Percentiles rank a stretch among this genome's conserved stretches.
phyloP scores from a whole-genome alignment of 2,888 invertebrate species.

The Galerucella calmariensis region DNA sequence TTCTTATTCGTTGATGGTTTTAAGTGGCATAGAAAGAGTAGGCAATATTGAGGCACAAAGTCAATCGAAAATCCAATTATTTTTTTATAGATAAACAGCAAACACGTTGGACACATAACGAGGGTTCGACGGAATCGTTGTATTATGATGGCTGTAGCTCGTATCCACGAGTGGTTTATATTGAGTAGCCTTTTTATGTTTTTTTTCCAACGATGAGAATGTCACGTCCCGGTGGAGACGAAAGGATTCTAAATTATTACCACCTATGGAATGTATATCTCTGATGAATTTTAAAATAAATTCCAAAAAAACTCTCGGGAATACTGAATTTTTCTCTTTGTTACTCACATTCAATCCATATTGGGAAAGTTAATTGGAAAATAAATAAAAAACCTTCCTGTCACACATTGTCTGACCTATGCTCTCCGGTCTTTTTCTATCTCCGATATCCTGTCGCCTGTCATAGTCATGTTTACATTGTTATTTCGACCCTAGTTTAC shows the following conservation, averaged over 20 bases:
- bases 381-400: no score
- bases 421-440: no score
- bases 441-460: background rate
- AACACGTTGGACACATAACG: constrained; percentile 16
- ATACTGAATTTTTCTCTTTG: no score
- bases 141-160: constrained; percentile 25
- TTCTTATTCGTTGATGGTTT: constrained; percentile 5
- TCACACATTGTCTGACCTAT: no score
- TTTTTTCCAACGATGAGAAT: constrained; percentile 20
- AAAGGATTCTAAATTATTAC: constrained; percentile 24
- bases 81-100: constrained; percentile 40
- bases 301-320: background rate
- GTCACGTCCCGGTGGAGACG: constrained; percentile 28
- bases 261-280: constrained; percentile 24
- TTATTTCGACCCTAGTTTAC: background rate
- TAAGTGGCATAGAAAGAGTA: constrained; percentile 30
- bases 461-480: background rate
- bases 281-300: constrained; percentile 19
- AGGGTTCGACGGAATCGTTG: constrained; percentile 16
- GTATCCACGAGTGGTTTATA: constrained; percentile 24
- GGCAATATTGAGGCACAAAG: constrained; percentile 38
- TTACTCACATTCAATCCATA: no score
- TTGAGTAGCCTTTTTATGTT: constrained; percentile 8
- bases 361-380: no score
- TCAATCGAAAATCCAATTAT: constrained; percentile 47